Conservation (phyloP, 1,140 invertebrate species). For the Drosophila fuyamai region DNA sequence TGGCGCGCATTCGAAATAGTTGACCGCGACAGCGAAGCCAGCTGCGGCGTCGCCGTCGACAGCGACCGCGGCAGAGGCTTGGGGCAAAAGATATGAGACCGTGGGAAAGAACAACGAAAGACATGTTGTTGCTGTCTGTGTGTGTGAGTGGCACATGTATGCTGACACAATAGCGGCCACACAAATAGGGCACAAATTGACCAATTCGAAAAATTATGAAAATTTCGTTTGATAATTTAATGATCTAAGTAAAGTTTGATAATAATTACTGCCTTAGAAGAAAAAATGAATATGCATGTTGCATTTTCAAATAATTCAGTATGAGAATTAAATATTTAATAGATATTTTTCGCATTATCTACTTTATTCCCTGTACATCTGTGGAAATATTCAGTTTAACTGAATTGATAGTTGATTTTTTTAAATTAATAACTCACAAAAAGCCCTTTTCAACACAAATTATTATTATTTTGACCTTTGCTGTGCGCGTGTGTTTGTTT, state of each 20-base stretch:
- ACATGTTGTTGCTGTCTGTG: constrained; percentile 69
- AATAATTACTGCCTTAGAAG: too few relatives aligned
- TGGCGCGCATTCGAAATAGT: constrained; percentile 78
- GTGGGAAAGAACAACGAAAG: constrained; percentile 85
- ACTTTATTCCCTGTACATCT: too few relatives aligned
- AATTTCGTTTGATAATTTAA: too few relatives aligned
- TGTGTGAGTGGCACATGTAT: constrained; percentile 17
- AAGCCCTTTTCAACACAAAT: not conserved
- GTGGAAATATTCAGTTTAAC: too few relatives aligned
- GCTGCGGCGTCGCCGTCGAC: not conserved
- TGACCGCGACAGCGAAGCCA: constrained; percentile 39
- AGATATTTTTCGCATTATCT: too few relatives aligned
- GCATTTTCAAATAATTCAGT: too few relatives aligned
- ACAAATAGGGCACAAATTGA: constrained; percentile 16
- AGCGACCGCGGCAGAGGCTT: constrained; percentile 17
- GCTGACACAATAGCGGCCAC: constrained; percentile 9
- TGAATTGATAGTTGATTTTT: too few relatives aligned
- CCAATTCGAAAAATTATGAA: too few relatives aligned
- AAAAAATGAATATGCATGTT: too few relatives aligned
- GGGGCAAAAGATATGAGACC: constrained; percentile 84
- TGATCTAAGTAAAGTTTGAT: too few relatives aligned
- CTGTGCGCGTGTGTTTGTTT: constrained; percentile 34
- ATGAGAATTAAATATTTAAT: too few relatives aligned
- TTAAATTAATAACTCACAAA: too few relatives aligned
- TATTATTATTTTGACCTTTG: constrained; percentile 10